These are phyloP conservation scores for Cheumatopsyche charites DNA, from an alignment of 1,140 invertebrate genomes.

Conservation along the genomic window DNA sequence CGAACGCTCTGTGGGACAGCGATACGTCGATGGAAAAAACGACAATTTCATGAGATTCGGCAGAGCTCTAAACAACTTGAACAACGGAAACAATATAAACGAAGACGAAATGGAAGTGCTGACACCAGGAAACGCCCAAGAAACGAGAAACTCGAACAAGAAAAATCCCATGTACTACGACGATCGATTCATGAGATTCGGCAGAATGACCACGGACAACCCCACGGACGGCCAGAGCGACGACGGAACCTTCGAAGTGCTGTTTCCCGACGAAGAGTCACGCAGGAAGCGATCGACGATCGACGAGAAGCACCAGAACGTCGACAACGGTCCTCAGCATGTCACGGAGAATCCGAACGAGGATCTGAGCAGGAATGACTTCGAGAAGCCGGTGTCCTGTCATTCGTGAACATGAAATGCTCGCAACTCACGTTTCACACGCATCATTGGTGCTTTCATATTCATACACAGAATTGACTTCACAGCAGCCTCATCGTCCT, in stretches of 20 bases:
- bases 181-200: constrained; percentile 37
- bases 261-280: constrained; percentile 40
- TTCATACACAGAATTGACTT: background rate
- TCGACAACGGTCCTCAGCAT: background rate
- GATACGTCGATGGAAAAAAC: constrained; percentile 38
- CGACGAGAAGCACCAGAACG: background rate
- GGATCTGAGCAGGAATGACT: background rate
- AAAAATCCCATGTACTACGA: constrained; percentile 38
- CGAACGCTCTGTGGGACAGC: constrained; percentile 4
- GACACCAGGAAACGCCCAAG: background rate
- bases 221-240: constrained; percentile 31
- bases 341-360: background rate
- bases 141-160: constrained; percentile 24
- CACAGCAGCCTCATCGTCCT: background rate
- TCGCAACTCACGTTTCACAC: constrained; percentile 10
- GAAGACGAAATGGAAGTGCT: background rate
- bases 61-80: constrained; percentile 36
- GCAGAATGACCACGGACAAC: constrained; percentile 28
- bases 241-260: constrained; percentile 38
- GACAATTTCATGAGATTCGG: constrained; percentile 46
- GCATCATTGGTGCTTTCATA: constrained; percentile 18
- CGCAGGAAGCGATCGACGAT: constrained; percentile 42
- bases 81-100: constrained; percentile 8
- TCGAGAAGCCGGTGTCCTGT: constrained; percentile 14
- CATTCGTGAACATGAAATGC: constrained; percentile 23